phyloP scores from a whole-genome alignment of 2,888 invertebrate species.

The Pseudococcus longispinus region DNA sequence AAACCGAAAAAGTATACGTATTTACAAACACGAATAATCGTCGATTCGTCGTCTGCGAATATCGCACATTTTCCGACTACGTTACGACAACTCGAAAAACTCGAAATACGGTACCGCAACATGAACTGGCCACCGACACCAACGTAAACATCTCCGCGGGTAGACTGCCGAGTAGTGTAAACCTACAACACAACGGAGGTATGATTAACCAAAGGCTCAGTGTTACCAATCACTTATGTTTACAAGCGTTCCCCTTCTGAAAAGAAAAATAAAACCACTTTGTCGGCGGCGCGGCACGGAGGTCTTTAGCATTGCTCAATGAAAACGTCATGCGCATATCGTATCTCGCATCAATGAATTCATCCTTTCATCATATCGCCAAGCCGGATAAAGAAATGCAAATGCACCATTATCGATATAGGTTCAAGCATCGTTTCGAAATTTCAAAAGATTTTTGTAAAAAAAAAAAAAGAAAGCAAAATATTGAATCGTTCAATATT shows the following conservation, averaged over 20 bases:
- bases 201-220: conserved; percentile 24
- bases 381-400: neutral
- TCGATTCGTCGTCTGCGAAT: neutral
- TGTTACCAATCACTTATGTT: conserved; percentile 12
- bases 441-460: neutral
- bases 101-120: neutral
- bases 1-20: neutral
- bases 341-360: neutral
- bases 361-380: neutral
- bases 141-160: conserved; percentile 6
- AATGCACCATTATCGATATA: neutral
- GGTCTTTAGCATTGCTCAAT: neutral
- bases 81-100: conserved; percentile 13
- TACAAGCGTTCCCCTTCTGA: neutral
- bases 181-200: conserved; percentile 16
- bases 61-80: conserved; percentile 15
- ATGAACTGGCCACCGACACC: neutral
- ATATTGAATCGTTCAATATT: neutral
- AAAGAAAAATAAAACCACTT: neutral
- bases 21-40: neutral
- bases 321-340: neutral
- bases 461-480: neutral
- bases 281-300: neutral
- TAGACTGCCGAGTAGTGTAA: neutral
- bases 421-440: neutral